Evolutionary conservation across 2,888 invertebrate genomes (phyloP).

Genomic region (Apeira syringaria): DNA sequence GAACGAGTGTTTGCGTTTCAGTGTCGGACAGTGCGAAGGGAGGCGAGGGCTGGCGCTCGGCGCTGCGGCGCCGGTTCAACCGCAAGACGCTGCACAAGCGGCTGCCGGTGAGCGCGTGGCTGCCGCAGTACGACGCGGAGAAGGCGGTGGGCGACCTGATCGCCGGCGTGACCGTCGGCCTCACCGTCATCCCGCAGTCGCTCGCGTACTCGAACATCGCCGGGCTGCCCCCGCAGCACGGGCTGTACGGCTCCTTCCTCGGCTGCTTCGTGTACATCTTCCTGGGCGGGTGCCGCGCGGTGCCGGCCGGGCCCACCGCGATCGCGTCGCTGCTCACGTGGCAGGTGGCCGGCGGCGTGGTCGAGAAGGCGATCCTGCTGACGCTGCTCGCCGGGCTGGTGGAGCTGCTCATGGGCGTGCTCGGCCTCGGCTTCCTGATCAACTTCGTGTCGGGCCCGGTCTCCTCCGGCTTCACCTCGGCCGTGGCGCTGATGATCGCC

Average conservation of each 20-base stretch:
- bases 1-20: conserved; percentile 33
- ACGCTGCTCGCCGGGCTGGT: conserved; percentile 89
- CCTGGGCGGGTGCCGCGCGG: conserved; percentile 96
- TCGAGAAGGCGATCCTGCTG: conserved; percentile 89
- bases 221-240: conserved; percentile 92
- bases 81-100: conserved; percentile 89
- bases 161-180: conserved; percentile 95
- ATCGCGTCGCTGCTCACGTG: conserved; percentile 94
- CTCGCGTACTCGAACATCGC: conserved; percentile 92
- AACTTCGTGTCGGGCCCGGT: conserved; percentile 96
- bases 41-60: conserved; percentile 62
- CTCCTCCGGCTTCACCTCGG: conserved; percentile 94
- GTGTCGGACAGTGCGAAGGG: conserved; percentile 70
- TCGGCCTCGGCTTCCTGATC: conserved; percentile 93
- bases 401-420: conserved; percentile 91
- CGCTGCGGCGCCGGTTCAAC: conserved; percentile 82
- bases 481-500: conserved; percentile 94
- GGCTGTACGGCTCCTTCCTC: conserved; percentile 96
- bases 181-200: conserved; percentile 96
- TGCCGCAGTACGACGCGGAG: conserved; percentile 88
- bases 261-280: conserved; percentile 95
- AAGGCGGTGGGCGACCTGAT: conserved; percentile 93
- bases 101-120: conserved; percentile 90
- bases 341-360: conserved; percentile 88
- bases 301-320: conserved; percentile 96